phyloP scores from a whole-genome alignment of 2,113 vertebrate species.

The Perca flavescens region DNA sequence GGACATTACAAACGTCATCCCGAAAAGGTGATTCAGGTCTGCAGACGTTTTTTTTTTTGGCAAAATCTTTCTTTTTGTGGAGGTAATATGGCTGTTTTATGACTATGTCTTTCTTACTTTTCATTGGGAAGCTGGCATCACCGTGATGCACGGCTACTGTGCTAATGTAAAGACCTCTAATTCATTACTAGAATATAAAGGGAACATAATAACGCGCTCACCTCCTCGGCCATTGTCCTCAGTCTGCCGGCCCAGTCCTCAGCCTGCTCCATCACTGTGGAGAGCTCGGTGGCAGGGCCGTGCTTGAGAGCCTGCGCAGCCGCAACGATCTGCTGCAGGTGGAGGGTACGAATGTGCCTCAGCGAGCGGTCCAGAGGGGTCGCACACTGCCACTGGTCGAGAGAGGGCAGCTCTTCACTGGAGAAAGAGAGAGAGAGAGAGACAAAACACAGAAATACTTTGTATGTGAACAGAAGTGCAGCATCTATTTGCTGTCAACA shows the following conservation, averaged over 20 bases:
- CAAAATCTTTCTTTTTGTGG: too few relatives aligned
- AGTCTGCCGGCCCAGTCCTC: constrained; percentile 93
- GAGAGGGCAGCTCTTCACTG: constrained; percentile 85
- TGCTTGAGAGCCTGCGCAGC: constrained; percentile 87
- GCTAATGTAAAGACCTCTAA: not conserved
- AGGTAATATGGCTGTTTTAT: too few relatives aligned
- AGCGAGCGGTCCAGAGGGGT: constrained; percentile 91
- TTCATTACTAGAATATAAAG: not conserved
- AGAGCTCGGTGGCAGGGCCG: constrained; percentile 77
- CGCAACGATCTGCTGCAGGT: constrained; percentile 87
- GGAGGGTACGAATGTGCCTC: constrained; percentile 83
- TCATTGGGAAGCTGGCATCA: not conserved
- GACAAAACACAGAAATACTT: too few relatives aligned
- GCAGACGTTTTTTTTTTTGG: too few relatives aligned
- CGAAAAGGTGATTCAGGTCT: too few relatives aligned
- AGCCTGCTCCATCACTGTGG: constrained; percentile 86
- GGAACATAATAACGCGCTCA: constrained; percentile 44
- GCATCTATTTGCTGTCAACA: too few relatives aligned
- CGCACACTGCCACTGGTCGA: constrained; percentile 80
- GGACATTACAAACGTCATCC: too few relatives aligned
- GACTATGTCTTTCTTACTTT: too few relatives aligned
- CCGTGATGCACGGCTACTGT: not conserved
- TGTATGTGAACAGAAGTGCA: too few relatives aligned
- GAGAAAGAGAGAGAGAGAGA: not conserved
- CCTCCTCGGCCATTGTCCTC: constrained; percentile 89